Percentiles rank a stretch among this genome's conserved stretches.
phyloP scores from a whole-genome alignment of 1,140 invertebrate genomes.

The Hyles vespertilio region DNA sequence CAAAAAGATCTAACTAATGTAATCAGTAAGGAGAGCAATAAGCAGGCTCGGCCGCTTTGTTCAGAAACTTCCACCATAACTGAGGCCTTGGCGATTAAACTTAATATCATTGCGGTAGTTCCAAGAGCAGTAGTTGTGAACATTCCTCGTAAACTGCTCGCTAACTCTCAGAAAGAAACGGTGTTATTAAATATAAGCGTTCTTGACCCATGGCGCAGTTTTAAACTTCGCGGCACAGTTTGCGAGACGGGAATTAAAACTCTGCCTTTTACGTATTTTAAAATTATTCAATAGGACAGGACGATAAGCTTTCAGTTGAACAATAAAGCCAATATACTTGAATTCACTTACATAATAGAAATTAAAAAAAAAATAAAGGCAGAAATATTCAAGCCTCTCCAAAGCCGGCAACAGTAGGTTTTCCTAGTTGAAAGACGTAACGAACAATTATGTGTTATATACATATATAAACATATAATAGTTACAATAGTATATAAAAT shows the following conservation, averaged over 20 bases:
- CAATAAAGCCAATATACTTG: too few species aligned
- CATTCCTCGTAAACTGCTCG: constrained; percentile 21
- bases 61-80: constrained; percentile 45
- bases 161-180: constrained; percentile 12
- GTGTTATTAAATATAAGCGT: not conserved
- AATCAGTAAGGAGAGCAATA: constrained; percentile 20
- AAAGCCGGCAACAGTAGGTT: too few species aligned
- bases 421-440: too few species aligned
- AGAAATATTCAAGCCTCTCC: too few species aligned
- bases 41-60: constrained; percentile 20
- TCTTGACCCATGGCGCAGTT: not conserved
- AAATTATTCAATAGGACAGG: not conserved
- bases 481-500: too few species aligned
- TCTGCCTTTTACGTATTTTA: not conserved
- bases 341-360: too few species aligned
- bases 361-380: too few species aligned
- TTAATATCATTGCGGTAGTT: constrained; percentile 38
- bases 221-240: too few species aligned
- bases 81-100: constrained; percentile 47
- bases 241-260: too few species aligned
- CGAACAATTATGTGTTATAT: too few species aligned
- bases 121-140: constrained; percentile 22
- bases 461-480: too few species aligned
- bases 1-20: too few species aligned
- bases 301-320: not conserved